Percentiles rank a stretch among this genome's conserved stretches.
Evolutionary conservation across 2,113 vertebrate species (phyloP).

Genomic region (Petrocephalus zakoni): DNA sequence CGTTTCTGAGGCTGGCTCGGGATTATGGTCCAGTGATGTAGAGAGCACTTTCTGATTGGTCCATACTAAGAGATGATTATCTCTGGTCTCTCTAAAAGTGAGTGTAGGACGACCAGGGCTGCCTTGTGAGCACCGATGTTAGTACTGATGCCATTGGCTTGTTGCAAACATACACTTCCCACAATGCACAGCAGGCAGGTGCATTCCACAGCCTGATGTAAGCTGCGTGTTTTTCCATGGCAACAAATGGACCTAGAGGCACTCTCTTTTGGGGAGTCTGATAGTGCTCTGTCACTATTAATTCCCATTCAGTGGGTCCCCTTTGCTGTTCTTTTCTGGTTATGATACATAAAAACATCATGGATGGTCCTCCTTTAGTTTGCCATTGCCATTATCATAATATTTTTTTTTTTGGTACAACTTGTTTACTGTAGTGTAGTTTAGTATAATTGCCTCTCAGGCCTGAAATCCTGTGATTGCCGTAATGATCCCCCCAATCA

Average conservation of each 20-base stretch:
- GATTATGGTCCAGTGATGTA: constrained; percentile 4
- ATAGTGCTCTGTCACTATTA: neutral
- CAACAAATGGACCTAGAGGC: constrained; percentile 3
- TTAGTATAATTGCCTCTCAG: neutral
- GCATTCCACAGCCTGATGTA: neutral
- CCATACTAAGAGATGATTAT: constrained; percentile 2
- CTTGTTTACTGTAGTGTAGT: neutral
- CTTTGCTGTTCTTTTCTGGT: neutral
- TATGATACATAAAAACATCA: neutral
- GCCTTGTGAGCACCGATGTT: neutral
- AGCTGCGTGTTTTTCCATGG: neutral
- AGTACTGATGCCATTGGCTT: neutral
- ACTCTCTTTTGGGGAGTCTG: neutral
- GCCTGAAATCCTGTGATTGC: neutral
- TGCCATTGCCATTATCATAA: neutral
- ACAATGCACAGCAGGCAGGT: constrained; percentile 13
- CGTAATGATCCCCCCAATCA: neutral
- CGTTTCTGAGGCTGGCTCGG: constrained; percentile 3
- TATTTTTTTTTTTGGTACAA: neutral
- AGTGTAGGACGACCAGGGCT: neutral
- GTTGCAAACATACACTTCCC: neutral
- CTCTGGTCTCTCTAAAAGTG: neutral
- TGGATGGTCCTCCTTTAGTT: neutral
- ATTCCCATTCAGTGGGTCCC: neutral
- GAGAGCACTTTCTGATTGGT: neutral